These are phyloP conservation scores for Dysidea cf. avara DNA, from an alignment of 37 sponge, comb jelly and placozoan genomes.

Conservation along the genomic window DNA sequence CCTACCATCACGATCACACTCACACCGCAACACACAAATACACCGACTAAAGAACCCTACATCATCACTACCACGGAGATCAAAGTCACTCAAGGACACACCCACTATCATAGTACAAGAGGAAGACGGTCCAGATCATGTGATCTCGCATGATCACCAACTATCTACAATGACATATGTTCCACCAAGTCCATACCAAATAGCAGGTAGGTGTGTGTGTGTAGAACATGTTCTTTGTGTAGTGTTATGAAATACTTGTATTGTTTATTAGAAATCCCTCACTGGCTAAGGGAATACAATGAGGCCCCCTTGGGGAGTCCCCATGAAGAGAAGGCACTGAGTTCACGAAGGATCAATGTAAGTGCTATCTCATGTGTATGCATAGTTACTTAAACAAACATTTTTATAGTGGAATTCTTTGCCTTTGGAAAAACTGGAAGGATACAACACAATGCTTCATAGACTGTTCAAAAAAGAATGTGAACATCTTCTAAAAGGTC, in stretches of 20 bases:
- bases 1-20: constrained; percentile 62
- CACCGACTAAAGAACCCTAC: constrained; percentile 54
- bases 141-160: constrained; percentile 54
- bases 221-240: background rate
- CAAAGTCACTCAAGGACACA: constrained; percentile 69
- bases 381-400: background rate
- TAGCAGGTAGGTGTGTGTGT: constrained; percentile 38
- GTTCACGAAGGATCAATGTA: no score
- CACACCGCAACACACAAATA: constrained; percentile 61
- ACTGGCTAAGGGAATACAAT: constrained; percentile 67
- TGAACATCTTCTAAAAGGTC: constrained; percentile 71
- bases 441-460: constrained; percentile 73
- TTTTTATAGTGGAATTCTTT: constrained; percentile 56
- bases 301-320: constrained; percentile 52
- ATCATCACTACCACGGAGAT: constrained; percentile 64
- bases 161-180: constrained; percentile 78
- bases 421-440: constrained; percentile 68
- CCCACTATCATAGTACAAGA: constrained; percentile 20
- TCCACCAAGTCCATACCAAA: constrained; percentile 79
- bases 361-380: no score
- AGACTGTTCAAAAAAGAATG: constrained; percentile 83
- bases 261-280: constrained; percentile 61
- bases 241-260: background rate
- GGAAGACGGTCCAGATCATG: constrained; percentile 5
- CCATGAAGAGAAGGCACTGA: constrained; percentile 1